Evolutionary conservation across 1,140 invertebrate species (phyloP), one percentile per base, ranked within the genome.

Genomic region (Diabrotica virgifera): DNA sequence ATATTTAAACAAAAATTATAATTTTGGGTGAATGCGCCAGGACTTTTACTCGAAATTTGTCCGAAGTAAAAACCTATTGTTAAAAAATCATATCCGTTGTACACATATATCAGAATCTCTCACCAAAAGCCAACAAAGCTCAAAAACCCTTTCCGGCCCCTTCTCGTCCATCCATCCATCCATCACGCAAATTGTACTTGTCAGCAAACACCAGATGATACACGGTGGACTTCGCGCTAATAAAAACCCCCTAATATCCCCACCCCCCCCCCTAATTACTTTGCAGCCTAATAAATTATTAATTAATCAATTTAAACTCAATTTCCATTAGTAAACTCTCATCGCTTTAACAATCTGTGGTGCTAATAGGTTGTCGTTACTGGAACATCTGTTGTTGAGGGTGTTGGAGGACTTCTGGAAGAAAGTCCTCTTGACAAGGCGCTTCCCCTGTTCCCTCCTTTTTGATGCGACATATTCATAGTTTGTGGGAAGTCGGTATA

Each of bases 291-390:
- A 24, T 24, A 24, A 24, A 24, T 24, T 24, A 24, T 24, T 24
- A 24, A 46, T 46, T 46, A 46, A 46, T 46, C 40, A 8, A 46
- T 46, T 46, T n/a, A 46, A 46, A 46, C 40, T 46, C 2, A 46
- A 46, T 46, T 46, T n/a, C 40, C n/a, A 46, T 46, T 46, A 46
- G 40, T n/a, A 46, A 46, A 46, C 40, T 46, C n/a, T 46, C n/a
- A 46, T 46, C 40, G 6, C n/a, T 46, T 10, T 8, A 46, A 46
- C 40, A 46, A 46, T 46, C 40, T 46, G 40, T n/a, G 8, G 40
- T 46, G 8, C 40, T 46, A 46, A 46, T 46, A 46, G 40, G 40
- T 46, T 46, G 40, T 46, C 40, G 40, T 46, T 46, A 46, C 40
- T 46, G 40, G 40, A 46, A 46, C 40, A 46, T 46, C 40, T 46